Evolutionary conservation across 1,140 invertebrate genomes (phyloP).

Genomic region (Trichonephila inaurata): DNA sequence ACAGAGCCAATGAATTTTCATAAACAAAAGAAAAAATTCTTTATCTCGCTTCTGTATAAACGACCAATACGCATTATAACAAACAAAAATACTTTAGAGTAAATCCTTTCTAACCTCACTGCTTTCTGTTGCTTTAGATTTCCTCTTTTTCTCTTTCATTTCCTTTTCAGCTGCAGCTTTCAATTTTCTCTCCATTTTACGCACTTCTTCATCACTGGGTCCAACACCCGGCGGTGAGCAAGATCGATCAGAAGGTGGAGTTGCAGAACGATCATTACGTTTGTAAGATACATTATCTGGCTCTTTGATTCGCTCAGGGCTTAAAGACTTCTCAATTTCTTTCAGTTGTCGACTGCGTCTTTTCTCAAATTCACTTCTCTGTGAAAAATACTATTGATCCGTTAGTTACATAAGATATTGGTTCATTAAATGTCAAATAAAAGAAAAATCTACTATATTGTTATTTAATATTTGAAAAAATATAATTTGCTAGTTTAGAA

Average conservation of each 20-base stretch:
- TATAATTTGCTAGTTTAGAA: too few species aligned
- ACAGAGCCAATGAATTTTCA: too few species aligned
- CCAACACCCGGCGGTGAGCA: conserved; percentile 29
- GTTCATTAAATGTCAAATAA: too few species aligned
- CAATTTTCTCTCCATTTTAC: conserved; percentile 66
- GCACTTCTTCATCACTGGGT: conserved; percentile 61
- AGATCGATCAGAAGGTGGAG: conserved; percentile 35
- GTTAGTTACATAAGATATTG: background rate
- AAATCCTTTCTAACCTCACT: conserved; percentile 49
- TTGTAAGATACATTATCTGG: conserved; percentile 15
- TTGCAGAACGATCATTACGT: background rate
- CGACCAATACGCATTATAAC: too few species aligned
- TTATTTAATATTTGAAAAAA: too few species aligned
- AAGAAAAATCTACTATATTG: background rate
- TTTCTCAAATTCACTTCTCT: conserved; percentile 56
- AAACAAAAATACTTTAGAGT: too few species aligned
- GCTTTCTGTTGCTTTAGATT: conserved; percentile 60
- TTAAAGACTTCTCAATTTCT: conserved; percentile 26
- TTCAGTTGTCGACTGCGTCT: conserved; percentile 19
- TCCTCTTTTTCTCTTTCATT: conserved; percentile 69
- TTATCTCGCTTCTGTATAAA: too few species aligned
- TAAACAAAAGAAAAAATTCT: too few species aligned
- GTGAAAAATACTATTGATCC: background rate
- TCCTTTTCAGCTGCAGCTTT: conserved; percentile 60
- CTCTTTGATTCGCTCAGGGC: conserved; percentile 42